Evolutionary conservation across 1,140 invertebrate genomes (phyloP), one percentile per base, ranked within the genome.

Genomic region (Brachionus calyciflorus): DNA sequence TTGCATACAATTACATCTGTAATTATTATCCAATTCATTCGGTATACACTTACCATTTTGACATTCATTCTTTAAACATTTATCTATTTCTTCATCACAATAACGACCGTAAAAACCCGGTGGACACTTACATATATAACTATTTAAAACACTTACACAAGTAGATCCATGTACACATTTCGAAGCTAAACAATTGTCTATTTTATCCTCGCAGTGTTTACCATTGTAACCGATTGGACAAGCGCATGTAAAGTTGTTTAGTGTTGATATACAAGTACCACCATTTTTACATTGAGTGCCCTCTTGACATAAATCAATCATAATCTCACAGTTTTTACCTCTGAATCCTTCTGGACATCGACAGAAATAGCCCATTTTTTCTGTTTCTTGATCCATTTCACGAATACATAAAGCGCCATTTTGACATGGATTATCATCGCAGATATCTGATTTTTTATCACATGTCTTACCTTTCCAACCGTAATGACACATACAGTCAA

Each of bases 71-170:
- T 89, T 89, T 19, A 89, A 90, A 89, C 87, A 77, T 24, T 51
- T 55, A 24, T 73, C 69, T 41, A 19, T 28, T 40, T 49, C 51
- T 17, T 91, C 88, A 19, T 37, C 82, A 96, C 99, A 77, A 91
- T 90, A 76, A 0, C 93, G 96, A 19, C 91, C 92, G 84, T 99
- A 98, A 79, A 91, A 87, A 81, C 97, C 99, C 0, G 95, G 92
- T 77, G 90, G 88, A 28, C 87, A 88, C 5, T 88, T 85, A 83
- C 96, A 98, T 81, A 98, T 94, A 82, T 98, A 92, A n/a, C 96
- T 91, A 93, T 0, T 89, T 88, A 80, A 96, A 82, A 96, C 93
- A 68, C 68, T 4, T 79, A 57, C 21, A 75, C 70, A 17, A 19
- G 44, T 44, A n/a, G 69, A 73, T 26, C 69, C 69, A 19, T 55